Evolutionary conservation across 2,113 vertebrate genomes (phyloP).

Genomic region (pig (Sus scrofa)): T2T-Sscrofa CM000818.6:46615001-46615500

Average conservation of each 20-base stretch:
- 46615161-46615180: background rate
- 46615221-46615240: background rate
- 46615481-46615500: background rate
- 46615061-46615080: no score
- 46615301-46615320: background rate
- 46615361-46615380: background rate
- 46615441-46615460: background rate
- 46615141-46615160: slow-evolving; percentile 1
- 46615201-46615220: background rate
- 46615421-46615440: background rate
- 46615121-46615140: background rate
- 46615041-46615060: no score
- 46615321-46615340: background rate
- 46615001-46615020: no score
- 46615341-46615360: background rate
- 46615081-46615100: background rate
- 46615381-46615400: background rate
- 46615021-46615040: no score
- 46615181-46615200: background rate
- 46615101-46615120: background rate
- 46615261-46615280: background rate
- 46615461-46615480: background rate
- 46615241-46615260: background rate
- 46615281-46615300: background rate
- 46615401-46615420: background rate